A percentile compares a stretch with the other conserved stretches of the same genome.
phyloP scores from a whole-genome alignment of 2,797 vertebrate genomes.

The Sylvilagus floridanus region DNA sequence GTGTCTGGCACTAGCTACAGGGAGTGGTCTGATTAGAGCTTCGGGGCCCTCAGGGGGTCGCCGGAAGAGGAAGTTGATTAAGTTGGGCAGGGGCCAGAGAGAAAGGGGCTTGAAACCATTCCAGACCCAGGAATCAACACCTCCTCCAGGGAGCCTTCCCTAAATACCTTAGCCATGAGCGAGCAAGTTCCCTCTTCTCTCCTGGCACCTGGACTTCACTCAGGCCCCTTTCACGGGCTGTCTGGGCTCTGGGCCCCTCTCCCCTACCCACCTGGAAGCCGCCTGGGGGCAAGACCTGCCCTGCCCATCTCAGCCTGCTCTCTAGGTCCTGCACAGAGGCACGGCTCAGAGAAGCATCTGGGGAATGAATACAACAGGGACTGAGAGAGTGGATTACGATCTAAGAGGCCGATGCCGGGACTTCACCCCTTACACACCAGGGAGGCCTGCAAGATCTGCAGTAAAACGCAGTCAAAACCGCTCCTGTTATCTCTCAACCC shows the following conservation, averaged over 20 bases:
- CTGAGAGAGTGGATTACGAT: neutral
- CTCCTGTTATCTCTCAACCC: neutral
- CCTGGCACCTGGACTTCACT: neutral
- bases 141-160: no score
- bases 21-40: neutral
- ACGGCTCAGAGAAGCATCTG: neutral
- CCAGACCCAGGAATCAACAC: no score
- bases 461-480: neutral
- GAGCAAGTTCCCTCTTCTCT: neutral
- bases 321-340: neutral
- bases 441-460: neutral
- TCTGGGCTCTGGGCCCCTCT: neutral
- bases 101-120: neutral
- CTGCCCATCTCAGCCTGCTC: neutral
- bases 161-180: no score
- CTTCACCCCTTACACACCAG: neutral
- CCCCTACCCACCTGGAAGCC: neutral
- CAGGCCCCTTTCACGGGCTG: neutral
- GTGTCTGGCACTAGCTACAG: neutral
- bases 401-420: slow-evolving; percentile 2
- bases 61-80: neutral
- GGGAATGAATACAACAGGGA: neutral
- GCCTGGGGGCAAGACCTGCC: neutral
- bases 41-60: neutral
- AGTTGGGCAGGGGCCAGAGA: neutral